A percentile compares a stretch with the other conserved stretches of the same genome.
Conservation (phyloP, 1,140 invertebrate species). For the Frieseomelitta varia region DNA sequence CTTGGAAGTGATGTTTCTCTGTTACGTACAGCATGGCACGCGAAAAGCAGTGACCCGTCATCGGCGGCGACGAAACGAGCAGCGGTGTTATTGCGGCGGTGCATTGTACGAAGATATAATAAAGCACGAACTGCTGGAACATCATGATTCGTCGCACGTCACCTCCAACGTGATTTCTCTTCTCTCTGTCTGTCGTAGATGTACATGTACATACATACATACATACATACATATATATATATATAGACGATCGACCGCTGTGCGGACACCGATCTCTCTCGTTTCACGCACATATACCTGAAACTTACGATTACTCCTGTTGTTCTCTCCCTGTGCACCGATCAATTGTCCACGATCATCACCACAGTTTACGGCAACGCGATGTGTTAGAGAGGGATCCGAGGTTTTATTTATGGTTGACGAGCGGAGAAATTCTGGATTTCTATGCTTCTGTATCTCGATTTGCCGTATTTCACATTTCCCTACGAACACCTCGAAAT, state of each 20-base stretch:
- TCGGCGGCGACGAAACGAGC: conserved; percentile 47
- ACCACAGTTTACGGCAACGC: conserved; percentile 6
- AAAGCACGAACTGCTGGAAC: conserved; percentile 75
- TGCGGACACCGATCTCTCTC: conserved; percentile 22
- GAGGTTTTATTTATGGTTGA: not conserved
- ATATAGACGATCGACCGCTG: conserved; percentile 47
- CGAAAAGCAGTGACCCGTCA: conserved; percentile 45
- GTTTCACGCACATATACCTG: conserved; percentile 18
- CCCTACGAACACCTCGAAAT: too few relatives aligned
- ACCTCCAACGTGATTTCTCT: conserved; percentile 67
- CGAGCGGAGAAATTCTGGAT: not conserved
- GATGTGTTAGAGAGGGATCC: not conserved
- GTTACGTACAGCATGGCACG: conserved; percentile 40
- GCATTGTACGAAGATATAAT: conserved; percentile 76
- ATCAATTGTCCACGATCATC: not conserved
- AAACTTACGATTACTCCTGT: conserved; percentile 18
- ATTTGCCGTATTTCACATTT: not conserved
- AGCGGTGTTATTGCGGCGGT: conserved; percentile 55
- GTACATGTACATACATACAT: conserved; percentile 9
- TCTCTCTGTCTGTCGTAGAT: conserved; percentile 63
- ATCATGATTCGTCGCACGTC: conserved; percentile 67
- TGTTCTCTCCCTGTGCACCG: conserved; percentile 4
- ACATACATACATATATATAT: not conserved
- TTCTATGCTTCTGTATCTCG: not conserved
- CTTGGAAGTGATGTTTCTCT: conserved; percentile 51